Base-by-base conservation (phyloP, 2,797 vertebrate genomes). In the Squalus acanthias region DNA sequence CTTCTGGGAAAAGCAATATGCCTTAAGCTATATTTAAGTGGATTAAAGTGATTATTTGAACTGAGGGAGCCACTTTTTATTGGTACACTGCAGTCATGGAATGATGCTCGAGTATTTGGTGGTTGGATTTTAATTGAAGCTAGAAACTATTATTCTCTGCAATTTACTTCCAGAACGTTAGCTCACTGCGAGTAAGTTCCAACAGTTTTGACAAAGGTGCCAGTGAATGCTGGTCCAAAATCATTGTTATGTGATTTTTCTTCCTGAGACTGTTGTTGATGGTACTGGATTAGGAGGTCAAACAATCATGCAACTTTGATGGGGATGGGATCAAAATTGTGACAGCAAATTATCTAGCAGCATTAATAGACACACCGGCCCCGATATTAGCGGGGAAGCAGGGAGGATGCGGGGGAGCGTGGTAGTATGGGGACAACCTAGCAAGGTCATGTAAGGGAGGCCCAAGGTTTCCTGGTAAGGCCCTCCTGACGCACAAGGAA, bases 81-180 rank as follows among this genome's bases (percentile, higher is more conserved):
- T 91, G 63, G 29, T 91, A 4, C 13, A 15, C 57, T 63, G 57
- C 26, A 63, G 57, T 17, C 4, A 91, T 91, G 33, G 72, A 76
- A 76, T 67, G 65, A 15, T 67, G 46, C 20, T 22, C 6, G 1
- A 46, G 24, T 50, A 85, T 91, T 91, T 91, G 12, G 20, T 2
- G 13, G 88, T 57, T 63, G 88, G 88, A 63, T 91, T 91, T 91
- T 91, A 91, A 91, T 91, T 91, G 88, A 91, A 85, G 17, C 20
- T 85, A 50, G 82, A 85, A 50, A 33, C 60, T 4, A 60, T 63
- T 91, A n/a, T 53, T 53, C 88, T 12, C 57, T 60, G 57, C 26
- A 33, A 63, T 91, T 85, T 91, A 91, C 12, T 63, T 60, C 26
- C 88, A 91, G 57, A 91, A 33, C 22, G 12, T 33, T 91, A 63